Conservation (phyloP, 1,140 invertebrate species). For the Campodea augens region DNA sequence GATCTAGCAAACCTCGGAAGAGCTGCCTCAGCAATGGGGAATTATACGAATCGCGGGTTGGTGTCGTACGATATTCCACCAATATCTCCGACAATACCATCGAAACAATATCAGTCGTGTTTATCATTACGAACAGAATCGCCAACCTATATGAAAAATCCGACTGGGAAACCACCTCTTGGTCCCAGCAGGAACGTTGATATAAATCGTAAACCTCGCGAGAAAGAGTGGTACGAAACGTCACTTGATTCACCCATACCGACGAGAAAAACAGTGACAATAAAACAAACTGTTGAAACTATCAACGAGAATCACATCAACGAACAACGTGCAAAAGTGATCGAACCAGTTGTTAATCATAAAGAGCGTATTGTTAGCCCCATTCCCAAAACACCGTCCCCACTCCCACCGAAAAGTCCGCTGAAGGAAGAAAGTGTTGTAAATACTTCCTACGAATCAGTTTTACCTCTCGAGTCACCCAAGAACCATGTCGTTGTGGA, state of each 20-base stretch:
- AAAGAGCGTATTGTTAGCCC: not conserved
- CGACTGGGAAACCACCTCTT: too few species aligned
- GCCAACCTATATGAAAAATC: too few species aligned
- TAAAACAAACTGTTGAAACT: not conserved
- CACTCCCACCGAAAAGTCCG: slow-evolving; percentile 9
- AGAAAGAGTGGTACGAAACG: slow-evolving; percentile 56
- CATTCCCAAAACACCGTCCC: slow-evolving; percentile 12
- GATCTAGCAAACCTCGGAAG: too few species aligned
- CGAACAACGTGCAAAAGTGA: not conserved
- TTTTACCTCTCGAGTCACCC: slow-evolving; percentile 43
- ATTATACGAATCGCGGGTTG: too few species aligned
- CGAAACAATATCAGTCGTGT: too few species aligned
- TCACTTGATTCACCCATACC: slow-evolving; percentile 37
- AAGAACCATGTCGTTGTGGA: slow-evolving; percentile 67
- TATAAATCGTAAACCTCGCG: too few species aligned
- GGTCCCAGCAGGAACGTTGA: too few species aligned
- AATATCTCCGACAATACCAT: too few species aligned
- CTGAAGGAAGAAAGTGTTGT: not conserved
- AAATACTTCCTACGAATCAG: slow-evolving; percentile 15
- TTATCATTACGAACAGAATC: too few species aligned
- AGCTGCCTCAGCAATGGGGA: too few species aligned
- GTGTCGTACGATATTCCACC: too few species aligned
- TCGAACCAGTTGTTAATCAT: not conserved
- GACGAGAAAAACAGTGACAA: slow-evolving; percentile 5
- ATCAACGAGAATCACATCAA: not conserved